Base-by-base conservation (phyloP, 1,140 invertebrate genomes). In the Drosophila subobscura region DNA sequence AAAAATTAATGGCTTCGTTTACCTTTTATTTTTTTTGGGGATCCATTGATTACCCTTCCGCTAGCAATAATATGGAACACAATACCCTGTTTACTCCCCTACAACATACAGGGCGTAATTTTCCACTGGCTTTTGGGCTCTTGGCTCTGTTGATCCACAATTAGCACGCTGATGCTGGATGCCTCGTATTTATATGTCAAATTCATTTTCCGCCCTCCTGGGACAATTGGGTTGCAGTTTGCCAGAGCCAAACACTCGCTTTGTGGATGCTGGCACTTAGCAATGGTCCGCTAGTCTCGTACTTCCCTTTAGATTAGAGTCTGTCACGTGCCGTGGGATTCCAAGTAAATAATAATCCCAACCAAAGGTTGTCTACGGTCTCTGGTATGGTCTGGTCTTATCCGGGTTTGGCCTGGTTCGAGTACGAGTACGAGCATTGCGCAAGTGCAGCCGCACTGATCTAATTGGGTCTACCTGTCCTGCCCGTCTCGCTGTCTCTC, bases 171-270 rank as follows among this genome's bases (percentile, higher is more conserved):
- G 22, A 61, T 8, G 29, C 33, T 37, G 33, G 33, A 4, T 12
- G 29, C 3, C 7, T 37, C 33, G 33, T 74, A 77, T 73, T 81
- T 77, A 70, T 73, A 66, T 71, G 78, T 27, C 41, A 70, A 71
- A 72, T 50, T 71, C 40, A 61, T 77, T 78, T 79, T 78, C 68
- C 75, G 68, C 56, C 53, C 33, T 37, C 33, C 10, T 37, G 10
- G 33, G 33, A 37, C 33, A 37, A 37, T 37, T 12, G 33, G 29
- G 10, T 40, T 29, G 44, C 54, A 44, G 41, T 73, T 51, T 40
- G 20, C 42, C 41, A 3, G 23, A n/a, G 16, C 42, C 8, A 68
- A 68, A 68, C 53, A 68, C 23, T 50, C 20, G 7, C 27, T 27
- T 25, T 27, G 14, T 57, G 27, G 27, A 29, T 49, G 29, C 68